Base-by-base conservation (phyloP, 2,888 invertebrate genomes). In the Pseudanteris insignis region DNA sequence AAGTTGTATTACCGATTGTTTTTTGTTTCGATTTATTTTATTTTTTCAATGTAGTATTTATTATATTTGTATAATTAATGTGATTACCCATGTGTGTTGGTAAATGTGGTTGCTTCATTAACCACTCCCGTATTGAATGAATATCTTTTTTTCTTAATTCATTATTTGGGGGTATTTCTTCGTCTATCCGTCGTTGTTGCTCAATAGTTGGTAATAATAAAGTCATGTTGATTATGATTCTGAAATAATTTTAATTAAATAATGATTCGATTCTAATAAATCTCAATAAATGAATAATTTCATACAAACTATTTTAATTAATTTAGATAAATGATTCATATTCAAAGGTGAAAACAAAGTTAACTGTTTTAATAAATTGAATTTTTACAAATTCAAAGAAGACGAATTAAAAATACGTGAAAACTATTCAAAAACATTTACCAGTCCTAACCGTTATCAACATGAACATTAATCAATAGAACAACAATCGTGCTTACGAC, bases 101-200 rank as follows among this genome's bases (percentile, higher is more conserved):
- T 9, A 81, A 66, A 63, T 81, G 81, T 7, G 77, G 75, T 48
- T 81, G 80, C 55, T 80, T 80, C 2, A 67, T 57, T 1, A 81
- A 68, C 81, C 81, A 81, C 24, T 79, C 74, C 29, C 75, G 70
- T 21, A 81, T 65, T 1, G 71, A 69, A 1, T 55, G 62, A 24
- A 81, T 60, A 26, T 81, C 80, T 9, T 70, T 67, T 51, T 72
- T 75, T 32, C 75, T 71, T 71, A 73, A 71, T 63, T 77, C 75
- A 26, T 75, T 69, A 70, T 78, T 70, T 8, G 75, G 67, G 6
- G 73, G 70, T 11, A 80, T 46, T 48, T 79, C 76, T 40, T 73
- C 71, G 40, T 77, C 72, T 57, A 81, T 79, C 6, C 65, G 70
- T 55, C 68, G 69, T 61, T 77, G 77, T 64, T 79, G 80, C 47